Evolutionary conservation across 2,797 vertebrate genomes (phyloP).

Genomic region (Rhinophrynus dorsalis): DNA sequence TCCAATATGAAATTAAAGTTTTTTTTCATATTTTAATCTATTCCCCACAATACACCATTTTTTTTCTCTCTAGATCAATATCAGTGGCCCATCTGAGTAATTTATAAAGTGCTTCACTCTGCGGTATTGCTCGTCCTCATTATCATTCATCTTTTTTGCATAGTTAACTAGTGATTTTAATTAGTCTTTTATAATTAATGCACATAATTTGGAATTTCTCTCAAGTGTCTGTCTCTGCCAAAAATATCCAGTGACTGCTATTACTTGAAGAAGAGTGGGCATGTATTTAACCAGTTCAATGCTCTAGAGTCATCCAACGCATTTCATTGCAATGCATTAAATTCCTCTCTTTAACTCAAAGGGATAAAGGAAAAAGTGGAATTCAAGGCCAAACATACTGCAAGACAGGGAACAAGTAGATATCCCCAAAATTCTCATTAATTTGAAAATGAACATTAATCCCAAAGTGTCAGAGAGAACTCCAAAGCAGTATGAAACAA

Average conservation of each 20-base stretch:
- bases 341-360: no score
- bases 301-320: no score
- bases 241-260: slow-evolving; percentile 17
- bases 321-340: no score
- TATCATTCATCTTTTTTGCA: slow-evolving; percentile 98
- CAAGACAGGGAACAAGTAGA: no score
- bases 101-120: slow-evolving; percentile 95
- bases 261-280: no score
- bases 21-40: slow-evolving; percentile 37
- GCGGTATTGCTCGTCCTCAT: slow-evolving; percentile 98
- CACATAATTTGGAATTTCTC: slow-evolving; percentile 96
- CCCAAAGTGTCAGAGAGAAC: no score
- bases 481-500: no score
- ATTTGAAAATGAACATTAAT: no score
- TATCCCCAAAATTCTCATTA: no score
- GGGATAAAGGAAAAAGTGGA: no score
- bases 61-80: slow-evolving; percentile 87
- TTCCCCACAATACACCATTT: slow-evolving; percentile 16
- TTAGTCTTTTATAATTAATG: slow-evolving; percentile 99
- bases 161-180: slow-evolving; percentile 99
- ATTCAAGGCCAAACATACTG: no score
- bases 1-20: slow-evolving; percentile 26
- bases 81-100: slow-evolving; percentile 91
- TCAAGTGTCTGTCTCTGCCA: slow-evolving; percentile 60
- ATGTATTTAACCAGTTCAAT: no score